phyloP scores from a whole-genome alignment of 2,113 vertebrate species.

The Petroica traversi region DNA sequence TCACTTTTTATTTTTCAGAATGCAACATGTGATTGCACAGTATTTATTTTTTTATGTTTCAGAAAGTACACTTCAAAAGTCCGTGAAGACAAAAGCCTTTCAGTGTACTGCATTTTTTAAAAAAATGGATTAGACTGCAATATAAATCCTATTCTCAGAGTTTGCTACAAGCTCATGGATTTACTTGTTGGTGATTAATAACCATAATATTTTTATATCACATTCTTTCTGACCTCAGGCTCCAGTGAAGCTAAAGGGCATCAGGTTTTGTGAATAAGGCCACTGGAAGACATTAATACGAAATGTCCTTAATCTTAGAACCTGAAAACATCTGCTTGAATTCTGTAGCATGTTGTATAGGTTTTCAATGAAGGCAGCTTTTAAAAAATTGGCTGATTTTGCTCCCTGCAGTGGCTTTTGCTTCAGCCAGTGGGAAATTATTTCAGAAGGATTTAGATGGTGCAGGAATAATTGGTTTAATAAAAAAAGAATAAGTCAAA shows the following conservation, averaged over 20 bases:
- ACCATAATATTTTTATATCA: not conserved
- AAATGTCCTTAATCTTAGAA: conserved; percentile 5
- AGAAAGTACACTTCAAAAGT: not conserved
- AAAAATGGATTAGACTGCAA: not conserved
- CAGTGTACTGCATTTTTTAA: not conserved
- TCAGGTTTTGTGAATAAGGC: not conserved
- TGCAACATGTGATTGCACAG: not conserved
- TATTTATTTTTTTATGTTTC: not conserved
- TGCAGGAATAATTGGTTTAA: not conserved
- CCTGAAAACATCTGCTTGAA: conserved; percentile 6
- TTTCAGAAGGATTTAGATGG: not conserved
- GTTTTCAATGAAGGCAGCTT: not conserved
- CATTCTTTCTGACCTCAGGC: not conserved
- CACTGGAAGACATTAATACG: not conserved
- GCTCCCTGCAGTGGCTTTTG: not conserved
- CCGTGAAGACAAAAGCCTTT: not conserved
- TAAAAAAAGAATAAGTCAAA: not conserved
- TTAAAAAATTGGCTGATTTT: not conserved
- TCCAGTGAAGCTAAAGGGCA: not conserved
- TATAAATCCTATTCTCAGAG: not conserved
- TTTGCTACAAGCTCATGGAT: not conserved
- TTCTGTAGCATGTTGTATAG: not conserved
- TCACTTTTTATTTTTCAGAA: not conserved
- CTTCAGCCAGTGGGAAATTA: not conserved
- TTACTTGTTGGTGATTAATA: not conserved